phyloP scores from a whole-genome alignment of 1,140 invertebrate species.

The Sogatella furcifera region DNA sequence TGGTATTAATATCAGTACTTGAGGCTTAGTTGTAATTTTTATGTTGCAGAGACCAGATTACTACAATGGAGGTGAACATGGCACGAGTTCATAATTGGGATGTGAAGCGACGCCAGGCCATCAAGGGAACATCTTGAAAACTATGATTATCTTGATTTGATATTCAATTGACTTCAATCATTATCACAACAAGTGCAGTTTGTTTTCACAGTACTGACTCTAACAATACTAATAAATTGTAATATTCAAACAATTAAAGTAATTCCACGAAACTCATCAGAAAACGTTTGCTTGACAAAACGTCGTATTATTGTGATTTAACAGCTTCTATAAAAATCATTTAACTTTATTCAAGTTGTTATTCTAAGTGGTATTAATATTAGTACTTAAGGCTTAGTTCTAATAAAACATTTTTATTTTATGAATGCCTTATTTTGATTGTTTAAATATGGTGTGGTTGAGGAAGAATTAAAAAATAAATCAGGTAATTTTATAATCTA shows the following conservation, averaged over 20 bases:
- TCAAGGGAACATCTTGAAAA: constrained; percentile 14
- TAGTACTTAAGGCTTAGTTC: background rate
- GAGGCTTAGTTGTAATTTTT: too few relatives aligned
- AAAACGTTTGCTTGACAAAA: constrained; percentile 7
- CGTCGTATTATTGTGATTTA: background rate
- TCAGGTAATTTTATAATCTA: too few relatives aligned
- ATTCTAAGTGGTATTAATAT: background rate
- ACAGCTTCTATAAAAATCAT: constrained; percentile 2
- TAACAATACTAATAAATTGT: too few relatives aligned
- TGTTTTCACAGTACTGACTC: too few relatives aligned
- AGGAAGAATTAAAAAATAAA: too few relatives aligned
- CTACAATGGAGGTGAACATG: constrained; percentile 98
- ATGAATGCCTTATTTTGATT: background rate
- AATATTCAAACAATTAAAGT: too few relatives aligned
- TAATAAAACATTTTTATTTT: background rate
- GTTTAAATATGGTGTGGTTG: too few relatives aligned
- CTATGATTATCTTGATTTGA: too few relatives aligned
- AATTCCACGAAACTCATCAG: background rate
- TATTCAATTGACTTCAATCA: too few relatives aligned
- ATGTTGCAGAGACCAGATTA: constrained; percentile 81
- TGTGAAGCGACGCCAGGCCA: constrained; percentile 67
- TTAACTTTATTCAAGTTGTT: background rate
- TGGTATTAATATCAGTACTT: too few relatives aligned
- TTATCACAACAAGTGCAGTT: too few relatives aligned
- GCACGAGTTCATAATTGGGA: constrained; percentile 94